Evolutionary conservation across 2,113 vertebrate genomes (phyloP), one percentile per base, ranked within the genome.

Genomic region (Rhipidura dahli): DNA sequence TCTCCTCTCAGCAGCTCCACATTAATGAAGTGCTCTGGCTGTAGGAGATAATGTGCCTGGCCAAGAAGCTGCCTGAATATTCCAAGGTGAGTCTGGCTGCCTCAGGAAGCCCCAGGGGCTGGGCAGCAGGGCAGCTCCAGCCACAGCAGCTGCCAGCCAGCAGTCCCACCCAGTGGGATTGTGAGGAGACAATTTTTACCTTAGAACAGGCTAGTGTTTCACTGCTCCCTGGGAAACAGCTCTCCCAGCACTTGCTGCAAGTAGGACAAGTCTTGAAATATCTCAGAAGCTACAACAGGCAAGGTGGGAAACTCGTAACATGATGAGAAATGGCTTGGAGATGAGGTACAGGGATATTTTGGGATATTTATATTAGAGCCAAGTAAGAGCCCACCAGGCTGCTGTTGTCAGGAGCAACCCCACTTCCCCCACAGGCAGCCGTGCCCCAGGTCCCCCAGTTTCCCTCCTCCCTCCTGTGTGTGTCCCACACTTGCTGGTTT

Each of bases 221-320:
- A 51, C 57, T 73, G 35, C 64, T 87, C 33, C 66, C 40, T 18
- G 24, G 13, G 39, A 95, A 91, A 68, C 23, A 15, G 47, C 59
- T 92, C 71, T 37, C 30, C 20, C 57, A 71, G 39, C 12, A 1
- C 45, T 45, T 54, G 39, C 63, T 42, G 57, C 53, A 93, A 95
- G 70, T 95, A 95, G 83, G 90, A 49, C 94, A 89, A 89, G 16
- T 4, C 87, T 59, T 40, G 63, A 93, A 93, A 94, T 89, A 94
- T 40, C 90, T 89, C 84, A 76, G 87, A 13, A 71, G 87, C 70
- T 47, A 11, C 57, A 53, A 27, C 33, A 89, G 73, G 70, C 77
- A 91, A 89, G 90, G 87, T 83, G 84, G 63, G 68, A 87, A 94
- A 35, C 59, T 42, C 56, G 7, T 1, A 79, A 3, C 63, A 17